A percentile compares a stretch with the other conserved stretches of the same genome.
Evolutionary conservation across 1,140 invertebrate species (phyloP).

Genomic region (Cydia strobilella): DNA sequence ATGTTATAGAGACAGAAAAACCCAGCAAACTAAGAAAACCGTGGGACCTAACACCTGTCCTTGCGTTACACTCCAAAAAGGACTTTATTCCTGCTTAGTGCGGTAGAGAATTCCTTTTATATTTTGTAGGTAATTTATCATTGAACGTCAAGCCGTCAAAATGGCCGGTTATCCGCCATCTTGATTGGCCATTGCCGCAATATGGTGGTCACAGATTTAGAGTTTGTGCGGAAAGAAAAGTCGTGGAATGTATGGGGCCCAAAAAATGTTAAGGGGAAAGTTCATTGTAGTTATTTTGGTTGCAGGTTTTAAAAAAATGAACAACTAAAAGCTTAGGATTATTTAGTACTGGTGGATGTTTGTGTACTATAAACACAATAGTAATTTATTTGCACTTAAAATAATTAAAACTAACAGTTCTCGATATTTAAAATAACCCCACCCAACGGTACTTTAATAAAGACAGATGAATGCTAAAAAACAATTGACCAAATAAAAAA

Average conservation of each 20-base stretch:
- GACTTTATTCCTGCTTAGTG: neutral
- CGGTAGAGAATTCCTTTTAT: neutral
- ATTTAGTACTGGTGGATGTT: too few relatives aligned
- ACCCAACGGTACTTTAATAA: neutral
- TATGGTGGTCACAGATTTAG: neutral
- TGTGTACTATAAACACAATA: too few relatives aligned
- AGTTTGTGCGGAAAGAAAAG: too few relatives aligned
- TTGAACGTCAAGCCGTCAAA: conserved; percentile 2
- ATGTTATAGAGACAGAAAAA: conserved; percentile 5
- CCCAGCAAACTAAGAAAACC: neutral
- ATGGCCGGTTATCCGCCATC: conserved; percentile 10
- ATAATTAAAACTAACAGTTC: too few relatives aligned
- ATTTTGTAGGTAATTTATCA: neutral
- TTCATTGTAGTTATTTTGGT: neutral
- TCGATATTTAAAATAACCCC: neutral
- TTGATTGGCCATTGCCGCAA: conserved; percentile 7
- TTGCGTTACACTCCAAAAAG: neutral
- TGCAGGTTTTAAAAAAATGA: neutral
- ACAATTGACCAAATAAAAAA: neutral
- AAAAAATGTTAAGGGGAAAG: neutral
- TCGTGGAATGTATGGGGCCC: too few relatives aligned
- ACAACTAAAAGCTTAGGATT: too few relatives aligned
- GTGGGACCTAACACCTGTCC: conserved; percentile 5
- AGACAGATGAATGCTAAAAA: neutral
- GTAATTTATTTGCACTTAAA: too few relatives aligned